These are phyloP conservation scores for Chrysochloris asiatica DNA, from an alignment of 2,113 vertebrate species.

Conservation along the genomic window DNA sequence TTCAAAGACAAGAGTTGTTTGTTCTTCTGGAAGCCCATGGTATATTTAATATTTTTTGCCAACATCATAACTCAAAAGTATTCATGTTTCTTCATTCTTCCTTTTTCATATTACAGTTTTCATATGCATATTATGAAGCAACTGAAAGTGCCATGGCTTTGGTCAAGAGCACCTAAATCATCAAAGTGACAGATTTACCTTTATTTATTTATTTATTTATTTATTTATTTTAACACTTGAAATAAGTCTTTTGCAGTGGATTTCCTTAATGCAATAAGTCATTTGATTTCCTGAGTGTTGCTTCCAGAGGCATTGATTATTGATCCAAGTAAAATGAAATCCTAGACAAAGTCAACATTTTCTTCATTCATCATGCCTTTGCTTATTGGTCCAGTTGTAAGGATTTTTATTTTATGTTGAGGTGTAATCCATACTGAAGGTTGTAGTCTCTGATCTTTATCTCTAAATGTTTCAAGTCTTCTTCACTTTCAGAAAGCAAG, in stretches of 20 bases:
- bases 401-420: not conserved
- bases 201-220: too few species aligned
- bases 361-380: not conserved
- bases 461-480: not conserved
- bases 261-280: not conserved
- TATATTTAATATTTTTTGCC: not conserved
- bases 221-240: not conserved
- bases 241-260: not conserved
- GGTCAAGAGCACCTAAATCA: not conserved
- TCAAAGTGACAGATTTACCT: not conserved
- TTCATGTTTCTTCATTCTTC: not conserved
- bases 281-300: not conserved
- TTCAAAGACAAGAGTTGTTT: not conserved
- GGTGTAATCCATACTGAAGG: not conserved
- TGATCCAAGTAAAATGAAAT: not conserved
- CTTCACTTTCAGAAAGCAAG: not conserved
- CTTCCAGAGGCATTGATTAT: not conserved
- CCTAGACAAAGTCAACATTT: not conserved
- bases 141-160: not conserved
- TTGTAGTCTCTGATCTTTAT: not conserved
- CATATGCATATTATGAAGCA: not conserved
- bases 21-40: not conserved
- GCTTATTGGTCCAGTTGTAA: not conserved
- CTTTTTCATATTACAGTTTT: not conserved
- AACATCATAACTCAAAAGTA: not conserved